phyloP scores from a whole-genome alignment of 2,888 invertebrate genomes.

The Barypeithes pellucidus region DNA sequence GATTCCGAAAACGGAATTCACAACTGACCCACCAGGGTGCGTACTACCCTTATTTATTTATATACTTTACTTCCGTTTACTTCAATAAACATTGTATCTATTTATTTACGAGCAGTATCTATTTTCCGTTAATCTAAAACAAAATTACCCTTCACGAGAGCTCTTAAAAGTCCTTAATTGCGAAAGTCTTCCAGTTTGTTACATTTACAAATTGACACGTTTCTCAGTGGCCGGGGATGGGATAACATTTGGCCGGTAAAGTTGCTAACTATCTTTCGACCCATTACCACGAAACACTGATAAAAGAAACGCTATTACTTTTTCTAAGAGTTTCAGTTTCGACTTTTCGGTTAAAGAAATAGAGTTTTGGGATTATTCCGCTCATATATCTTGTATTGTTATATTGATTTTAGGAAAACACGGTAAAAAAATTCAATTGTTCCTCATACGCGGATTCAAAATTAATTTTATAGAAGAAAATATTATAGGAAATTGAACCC shows the following conservation, averaged over 20 bases:
- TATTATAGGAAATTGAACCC: too few species aligned
- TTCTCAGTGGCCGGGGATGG: slow-evolving; percentile 54
- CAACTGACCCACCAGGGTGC: too few species aligned
- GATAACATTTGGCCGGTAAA: slow-evolving; percentile 62
- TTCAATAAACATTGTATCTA: slow-evolving; percentile 1
- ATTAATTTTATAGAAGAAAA: too few species aligned
- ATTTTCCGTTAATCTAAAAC: slow-evolving; percentile 53
- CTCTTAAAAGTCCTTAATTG: slow-evolving; percentile 66
- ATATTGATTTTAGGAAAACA: background rate
- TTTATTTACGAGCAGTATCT: slow-evolving; percentile 28
- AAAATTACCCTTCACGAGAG: slow-evolving; percentile 62
- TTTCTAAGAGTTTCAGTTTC: slow-evolving; percentile 59
- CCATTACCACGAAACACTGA: slow-evolving; percentile 67
- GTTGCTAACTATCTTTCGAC: slow-evolving; percentile 66
- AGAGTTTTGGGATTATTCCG: background rate
- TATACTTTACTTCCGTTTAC: background rate
- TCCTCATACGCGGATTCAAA: too few species aligned
- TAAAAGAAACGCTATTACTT: slow-evolving; percentile 66
- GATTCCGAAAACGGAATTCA: too few species aligned
- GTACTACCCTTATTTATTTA: too few species aligned
- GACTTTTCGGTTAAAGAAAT: slow-evolving; percentile 38
- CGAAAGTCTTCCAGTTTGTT: slow-evolving; percentile 70
- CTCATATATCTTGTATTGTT: background rate
- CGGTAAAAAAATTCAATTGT: too few species aligned
- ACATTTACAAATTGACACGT: slow-evolving; percentile 70